These are phyloP conservation scores for Trachelus iudaicus DNA, from an alignment of 2,888 invertebrate genomes.

Conservation along the genomic window DNA sequence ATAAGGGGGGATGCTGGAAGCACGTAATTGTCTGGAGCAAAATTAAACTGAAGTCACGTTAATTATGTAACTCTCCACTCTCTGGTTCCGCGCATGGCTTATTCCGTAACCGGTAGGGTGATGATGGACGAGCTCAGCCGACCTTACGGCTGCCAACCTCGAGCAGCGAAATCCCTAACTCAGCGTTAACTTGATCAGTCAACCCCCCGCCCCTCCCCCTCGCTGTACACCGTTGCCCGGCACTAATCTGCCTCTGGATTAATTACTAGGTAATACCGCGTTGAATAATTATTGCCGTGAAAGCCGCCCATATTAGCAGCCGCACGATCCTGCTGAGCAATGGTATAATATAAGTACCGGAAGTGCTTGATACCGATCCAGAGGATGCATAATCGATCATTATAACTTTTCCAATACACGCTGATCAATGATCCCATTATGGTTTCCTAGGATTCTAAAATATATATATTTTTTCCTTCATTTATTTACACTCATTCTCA, in stretches of 20 bases:
- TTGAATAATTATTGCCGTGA: conserved; percentile 50
- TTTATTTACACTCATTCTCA: background rate
- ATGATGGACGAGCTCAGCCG: conserved; percentile 55
- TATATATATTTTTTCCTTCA: background rate
- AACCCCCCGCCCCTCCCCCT: conserved; percentile 52
- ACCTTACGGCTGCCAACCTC: conserved; percentile 56
- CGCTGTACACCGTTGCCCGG: conserved; percentile 45
- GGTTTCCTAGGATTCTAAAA: background rate
- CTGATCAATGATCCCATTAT: background rate
- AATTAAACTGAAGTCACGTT: conserved; percentile 65
- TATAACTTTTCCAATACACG: background rate
- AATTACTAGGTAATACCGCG: conserved; percentile 56
- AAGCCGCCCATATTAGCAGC: background rate
- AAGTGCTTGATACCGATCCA: background rate
- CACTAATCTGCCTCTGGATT: conserved; percentile 60
- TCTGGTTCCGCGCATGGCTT: conserved; percentile 38
- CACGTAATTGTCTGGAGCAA: conserved; percentile 58
- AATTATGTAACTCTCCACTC: conserved; percentile 59
- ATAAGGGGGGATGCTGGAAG: background rate
- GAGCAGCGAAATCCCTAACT: conserved; percentile 61
- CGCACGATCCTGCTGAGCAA: background rate
- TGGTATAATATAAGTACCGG: background rate
- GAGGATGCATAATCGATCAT: background rate
- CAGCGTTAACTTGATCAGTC: conserved; percentile 64
- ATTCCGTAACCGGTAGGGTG: conserved; percentile 45